Evolutionary conservation across 2,888 invertebrate species (phyloP).

Genomic region (Pammene aurita): DNA sequence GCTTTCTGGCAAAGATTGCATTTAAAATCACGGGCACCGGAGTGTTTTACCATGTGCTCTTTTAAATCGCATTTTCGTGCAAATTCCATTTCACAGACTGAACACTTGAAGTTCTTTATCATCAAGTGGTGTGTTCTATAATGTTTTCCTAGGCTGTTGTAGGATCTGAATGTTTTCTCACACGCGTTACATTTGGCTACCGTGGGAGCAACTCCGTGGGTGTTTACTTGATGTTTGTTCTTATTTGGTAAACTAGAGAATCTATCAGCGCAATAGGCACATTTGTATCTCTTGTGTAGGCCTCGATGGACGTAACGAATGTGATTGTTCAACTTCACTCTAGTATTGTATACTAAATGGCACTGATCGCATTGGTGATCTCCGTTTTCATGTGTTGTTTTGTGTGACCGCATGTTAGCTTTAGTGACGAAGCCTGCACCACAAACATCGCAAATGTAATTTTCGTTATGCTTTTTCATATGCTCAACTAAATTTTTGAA

Average conservation of each 20-base stretch:
- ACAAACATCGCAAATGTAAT: slow-evolving; percentile 54
- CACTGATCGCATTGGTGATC: slow-evolving; percentile 53
- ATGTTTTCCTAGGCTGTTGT: slow-evolving; percentile 56
- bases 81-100: slow-evolving; percentile 56
- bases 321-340: slow-evolving; percentile 55
- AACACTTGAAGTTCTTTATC: slow-evolving; percentile 44
- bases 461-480: slow-evolving; percentile 58
- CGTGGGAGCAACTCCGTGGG: slow-evolving; percentile 49
- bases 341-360: slow-evolving; percentile 56
- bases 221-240: slow-evolving; percentile 31
- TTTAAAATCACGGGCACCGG: slow-evolving; percentile 57
- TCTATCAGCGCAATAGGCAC: slow-evolving; percentile 38
- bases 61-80: slow-evolving; percentile 57
- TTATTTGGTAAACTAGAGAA: slow-evolving; percentile 39
- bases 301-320: slow-evolving; percentile 50
- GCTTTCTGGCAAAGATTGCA: slow-evolving; percentile 61
- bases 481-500: slow-evolving; percentile 56
- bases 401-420: slow-evolving; percentile 46
- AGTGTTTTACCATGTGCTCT: slow-evolving; percentile 64
- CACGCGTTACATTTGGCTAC: slow-evolving; percentile 56
- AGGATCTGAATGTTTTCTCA: slow-evolving; percentile 56
- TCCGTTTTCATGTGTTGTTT: slow-evolving; percentile 43
- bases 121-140: slow-evolving; percentile 45
- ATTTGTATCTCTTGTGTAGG: slow-evolving; percentile 38
- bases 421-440: slow-evolving; percentile 53